Percentiles rank a stretch among this genome's conserved stretches.
Evolutionary conservation across 2,888 invertebrate species (phyloP).

Genomic region (Luperina testacea): DNA sequence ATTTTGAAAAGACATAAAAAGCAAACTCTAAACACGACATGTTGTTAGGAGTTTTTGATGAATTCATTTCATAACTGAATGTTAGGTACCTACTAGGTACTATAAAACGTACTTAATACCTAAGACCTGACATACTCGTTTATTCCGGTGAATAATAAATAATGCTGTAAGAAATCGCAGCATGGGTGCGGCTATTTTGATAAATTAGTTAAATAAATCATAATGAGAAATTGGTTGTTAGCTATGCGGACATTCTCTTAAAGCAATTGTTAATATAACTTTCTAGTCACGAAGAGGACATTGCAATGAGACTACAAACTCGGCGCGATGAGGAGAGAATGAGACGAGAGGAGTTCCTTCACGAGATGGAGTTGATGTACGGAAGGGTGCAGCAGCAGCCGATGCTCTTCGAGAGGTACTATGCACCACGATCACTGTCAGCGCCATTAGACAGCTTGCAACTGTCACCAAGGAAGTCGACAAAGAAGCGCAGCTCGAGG

Average conservation of each 20-base stretch:
- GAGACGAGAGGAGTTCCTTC: conserved; percentile 91
- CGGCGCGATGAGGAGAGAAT: conserved; percentile 92
- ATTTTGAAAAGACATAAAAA: too few species aligned
- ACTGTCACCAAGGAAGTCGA: conserved; percentile 81
- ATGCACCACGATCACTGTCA: conserved; percentile 88
- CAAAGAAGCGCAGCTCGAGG: conserved; percentile 76
- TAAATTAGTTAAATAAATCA: neutral
- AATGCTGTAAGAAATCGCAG: neutral
- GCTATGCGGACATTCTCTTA: neutral
- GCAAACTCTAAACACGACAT: neutral
- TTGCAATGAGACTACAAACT: conserved; percentile 92
- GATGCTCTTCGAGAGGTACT: conserved; percentile 92
- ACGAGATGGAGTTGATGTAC: conserved; percentile 93
- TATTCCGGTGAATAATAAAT: neutral
- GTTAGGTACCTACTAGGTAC: neutral
- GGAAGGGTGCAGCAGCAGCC: conserved; percentile 93
- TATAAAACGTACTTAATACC: neutral
- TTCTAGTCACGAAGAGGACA: conserved; percentile 91
- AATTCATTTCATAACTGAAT: neutral
- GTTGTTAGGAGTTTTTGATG: neutral
- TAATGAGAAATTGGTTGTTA: conserved; percentile 7
- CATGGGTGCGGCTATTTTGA: conserved; percentile 2
- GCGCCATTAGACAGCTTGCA: conserved; percentile 78
- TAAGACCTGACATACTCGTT: neutral
- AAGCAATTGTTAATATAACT: neutral